Evolutionary conservation across 2,888 invertebrate genomes (phyloP).

Genomic region (Plagodis dolabraria): DNA sequence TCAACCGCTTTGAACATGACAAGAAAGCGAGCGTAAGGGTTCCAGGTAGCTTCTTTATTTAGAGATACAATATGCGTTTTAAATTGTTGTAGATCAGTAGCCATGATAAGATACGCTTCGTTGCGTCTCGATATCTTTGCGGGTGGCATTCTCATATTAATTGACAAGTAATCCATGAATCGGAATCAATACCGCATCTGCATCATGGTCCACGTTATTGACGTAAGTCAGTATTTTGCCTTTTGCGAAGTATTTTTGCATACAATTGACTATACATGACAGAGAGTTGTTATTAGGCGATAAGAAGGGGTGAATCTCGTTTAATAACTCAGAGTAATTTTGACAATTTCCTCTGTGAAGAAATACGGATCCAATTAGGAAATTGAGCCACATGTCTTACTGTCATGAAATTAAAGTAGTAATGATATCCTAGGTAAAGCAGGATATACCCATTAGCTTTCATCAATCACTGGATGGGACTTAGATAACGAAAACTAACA

Average conservation of each 20-base stretch:
- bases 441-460: not conserved
- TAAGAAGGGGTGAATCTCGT: not conserved
- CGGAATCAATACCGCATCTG: slow-evolving; percentile 29
- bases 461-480: slow-evolving; percentile 31
- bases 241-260: slow-evolving; percentile 37
- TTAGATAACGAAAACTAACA: no score
- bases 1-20: slow-evolving; percentile 45
- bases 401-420: not conserved
- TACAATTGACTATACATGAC: slow-evolving; percentile 33
- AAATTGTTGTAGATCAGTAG: slow-evolving; percentile 38
- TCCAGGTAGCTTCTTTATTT: slow-evolving; percentile 49
- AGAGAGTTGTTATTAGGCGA: slow-evolving; percentile 1
- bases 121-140: slow-evolving; percentile 1
- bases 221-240: slow-evolving; percentile 32
- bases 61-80: slow-evolving; percentile 34
- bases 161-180: slow-evolving; percentile 32
- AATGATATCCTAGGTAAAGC: no score
- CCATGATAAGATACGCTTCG: slow-evolving; percentile 46
- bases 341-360: slow-evolving; percentile 13
- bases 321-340: not conserved
- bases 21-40: slow-evolving; percentile 51
- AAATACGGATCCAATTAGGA: not conserved
- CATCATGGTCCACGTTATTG: slow-evolving; percentile 21
- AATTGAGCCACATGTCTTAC: slow-evolving; percentile 35
- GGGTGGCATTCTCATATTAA: slow-evolving; percentile 2